Conservation (phyloP, 2,888 invertebrate genomes). For the Pseudanteris insignis region DNA sequence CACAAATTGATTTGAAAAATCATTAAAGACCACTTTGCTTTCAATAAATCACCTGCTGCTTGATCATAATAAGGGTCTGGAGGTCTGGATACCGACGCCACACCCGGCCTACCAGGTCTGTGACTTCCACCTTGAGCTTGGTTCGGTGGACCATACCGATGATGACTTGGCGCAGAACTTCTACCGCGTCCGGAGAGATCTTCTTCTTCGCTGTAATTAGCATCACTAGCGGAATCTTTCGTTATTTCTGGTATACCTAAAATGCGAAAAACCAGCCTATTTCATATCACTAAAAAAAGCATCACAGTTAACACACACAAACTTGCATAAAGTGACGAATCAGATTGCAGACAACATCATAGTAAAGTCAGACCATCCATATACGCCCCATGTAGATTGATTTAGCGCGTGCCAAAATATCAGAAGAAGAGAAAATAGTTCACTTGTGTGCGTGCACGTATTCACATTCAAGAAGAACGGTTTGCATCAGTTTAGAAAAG, state of each 20-base stretch:
- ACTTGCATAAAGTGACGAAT: constrained; percentile 29
- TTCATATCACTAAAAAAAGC: constrained; percentile 32
- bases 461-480: constrained; percentile 30
- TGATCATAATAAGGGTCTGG: constrained; percentile 60
- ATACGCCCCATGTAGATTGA: constrained; percentile 28
- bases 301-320: constrained; percentile 26
- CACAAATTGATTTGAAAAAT: neutral
- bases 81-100: constrained; percentile 49
- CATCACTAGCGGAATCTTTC: constrained; percentile 79
- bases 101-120: constrained; percentile 50
- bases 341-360: constrained; percentile 31
- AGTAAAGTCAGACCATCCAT: constrained; percentile 40
- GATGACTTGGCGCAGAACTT: constrained; percentile 53
- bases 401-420: constrained; percentile 36
- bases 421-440: constrained; percentile 42
- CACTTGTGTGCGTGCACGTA: constrained; percentile 43
- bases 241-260: constrained; percentile 76
- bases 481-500: constrained; percentile 11
- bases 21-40: constrained; percentile 27
- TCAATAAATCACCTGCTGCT: constrained; percentile 51
- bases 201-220: constrained; percentile 77
- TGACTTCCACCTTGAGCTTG: constrained; percentile 57
- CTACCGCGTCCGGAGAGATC: constrained; percentile 67
- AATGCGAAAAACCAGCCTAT: constrained; percentile 37
- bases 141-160: constrained; percentile 54